Evolutionary conservation across 2,797 vertebrate genomes (phyloP), one percentile per base, ranked within the genome.

Genomic region (Sardinella longiceps): DNA sequence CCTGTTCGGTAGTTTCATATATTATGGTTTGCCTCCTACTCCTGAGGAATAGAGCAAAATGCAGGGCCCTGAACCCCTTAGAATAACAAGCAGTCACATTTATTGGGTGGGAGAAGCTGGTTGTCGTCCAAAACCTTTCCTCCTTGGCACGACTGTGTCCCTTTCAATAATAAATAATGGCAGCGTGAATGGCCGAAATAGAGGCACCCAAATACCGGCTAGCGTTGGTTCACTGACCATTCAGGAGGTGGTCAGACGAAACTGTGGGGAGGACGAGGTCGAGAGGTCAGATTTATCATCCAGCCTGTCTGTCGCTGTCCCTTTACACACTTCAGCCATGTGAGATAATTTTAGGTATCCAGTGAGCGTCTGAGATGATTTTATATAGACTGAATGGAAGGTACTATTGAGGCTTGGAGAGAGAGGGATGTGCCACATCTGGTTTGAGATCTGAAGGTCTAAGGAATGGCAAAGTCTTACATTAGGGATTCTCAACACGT

Each of bases 1-100:
- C 90, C 91, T 93, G 89, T 88, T 89, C 63, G 82, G 88, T 87
- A 85, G 86, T 89, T 92, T 93, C 88, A 92, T 92, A 89, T 93
- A 91, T 94, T 91, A 92, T 92, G 89, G 92, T 92, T 92, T 92
- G 90, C 88, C 86, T 88, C 66, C 83, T 83, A 85, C 81, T 85
- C 84, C 80, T 30, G 83, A 80, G 85, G 37, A 83, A 80, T 85
- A 84, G 85, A 91, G 89, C 88, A 93, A 93, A 92, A 93, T 91
- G 87, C 90, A 90, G 85, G 63, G 87, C 80, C 51, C 51, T 43
- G 87, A 86, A 85, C 53, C 14, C 56, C 84, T 82, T 83, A 83
- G 83, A 90, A 91, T 89, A 92, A 95, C 92, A 92, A 89, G 85
- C 87, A 60, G 83, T 74, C 80, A 85, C 80, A 85, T 87, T 90